Evolutionary conservation across 2,888 invertebrate genomes (phyloP).

Genomic region (Zygothrica quintamaculata): DNA sequence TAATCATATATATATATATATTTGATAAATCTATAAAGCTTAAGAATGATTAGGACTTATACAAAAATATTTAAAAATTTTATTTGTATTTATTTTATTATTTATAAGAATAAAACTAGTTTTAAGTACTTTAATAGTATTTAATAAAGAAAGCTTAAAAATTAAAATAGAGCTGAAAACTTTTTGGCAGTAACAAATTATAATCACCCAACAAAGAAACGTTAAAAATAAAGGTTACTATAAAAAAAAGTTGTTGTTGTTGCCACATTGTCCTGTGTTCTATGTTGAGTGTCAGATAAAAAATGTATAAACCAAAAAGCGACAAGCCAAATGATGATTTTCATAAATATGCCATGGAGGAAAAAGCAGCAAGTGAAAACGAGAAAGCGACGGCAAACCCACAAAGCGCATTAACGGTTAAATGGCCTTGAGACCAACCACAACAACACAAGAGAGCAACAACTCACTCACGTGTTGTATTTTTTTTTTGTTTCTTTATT

Average conservation of each 20-base stretch:
- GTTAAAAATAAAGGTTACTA: slow-evolving; percentile 6
- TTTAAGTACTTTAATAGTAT: too few relatives aligned
- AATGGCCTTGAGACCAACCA: slow-evolving; percentile 60
- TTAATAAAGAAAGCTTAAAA: too few relatives aligned
- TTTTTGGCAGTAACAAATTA: slow-evolving; percentile 61
- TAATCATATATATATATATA: too few relatives aligned
- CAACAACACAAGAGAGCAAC: slow-evolving; percentile 13
- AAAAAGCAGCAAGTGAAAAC: slow-evolving; percentile 9
- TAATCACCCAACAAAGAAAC: slow-evolving; percentile 35
- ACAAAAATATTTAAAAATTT: too few relatives aligned
- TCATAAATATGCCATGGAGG: slow-evolving; percentile 62
- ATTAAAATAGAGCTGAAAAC: slow-evolving; percentile 19
- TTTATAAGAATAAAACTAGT: too few relatives aligned
- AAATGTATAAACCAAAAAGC: slow-evolving; percentile 56
- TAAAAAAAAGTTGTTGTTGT: too few relatives aligned
- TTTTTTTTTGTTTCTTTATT: slow-evolving; percentile 18
- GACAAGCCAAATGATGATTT: slow-evolving; percentile 61
- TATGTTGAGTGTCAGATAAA: slow-evolving; percentile 61
- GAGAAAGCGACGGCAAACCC: slow-evolving; percentile 43
- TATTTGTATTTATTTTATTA: too few relatives aligned
- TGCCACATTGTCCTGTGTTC: too few relatives aligned
- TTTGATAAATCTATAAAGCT: too few relatives aligned
- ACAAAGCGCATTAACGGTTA: slow-evolving; percentile 73
- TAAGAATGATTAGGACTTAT: too few relatives aligned
- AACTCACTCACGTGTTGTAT: slow-evolving; percentile 10